These are phyloP conservation scores for Meleagris gallopavo DNA, from an alignment of 2,113 vertebrate species.

Conservation along the genomic window DNA sequence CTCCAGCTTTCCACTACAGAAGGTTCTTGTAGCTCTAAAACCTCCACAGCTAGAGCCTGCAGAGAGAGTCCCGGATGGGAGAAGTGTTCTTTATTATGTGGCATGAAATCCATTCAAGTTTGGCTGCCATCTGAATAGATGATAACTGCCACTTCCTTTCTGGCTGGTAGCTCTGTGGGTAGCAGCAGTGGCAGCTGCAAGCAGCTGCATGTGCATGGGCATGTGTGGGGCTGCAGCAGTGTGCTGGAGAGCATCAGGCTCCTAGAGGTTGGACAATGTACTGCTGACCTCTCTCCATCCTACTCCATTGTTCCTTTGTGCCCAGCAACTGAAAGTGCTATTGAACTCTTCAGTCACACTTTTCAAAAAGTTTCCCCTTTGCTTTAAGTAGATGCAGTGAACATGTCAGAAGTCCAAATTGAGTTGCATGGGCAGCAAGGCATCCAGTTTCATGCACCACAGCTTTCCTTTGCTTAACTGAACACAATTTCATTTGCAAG, in stretches of 20 bases:
- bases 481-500: neutral
- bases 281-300: neutral
- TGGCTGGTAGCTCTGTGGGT: neutral
- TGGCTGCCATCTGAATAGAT: conserved; percentile 21
- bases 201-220: fast-evolving
- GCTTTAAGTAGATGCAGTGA: neutral
- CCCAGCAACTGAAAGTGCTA: neutral
- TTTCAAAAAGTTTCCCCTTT: neutral
- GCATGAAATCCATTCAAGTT: conserved; percentile 35
- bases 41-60: neutral
- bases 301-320: neutral
- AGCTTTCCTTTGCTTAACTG: neutral
- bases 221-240: fast-evolving
- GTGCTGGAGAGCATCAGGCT: neutral
- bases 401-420: neutral
- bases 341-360: neutral
- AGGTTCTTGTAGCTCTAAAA: neutral
- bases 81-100: conserved; percentile 30
- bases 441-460: neutral
- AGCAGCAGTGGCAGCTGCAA: neutral
- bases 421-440: neutral
- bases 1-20: neutral
- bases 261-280: neutral
- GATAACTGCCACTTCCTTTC: conserved; percentile 33
- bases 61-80: neutral